phyloP scores from a whole-genome alignment of 2,888 invertebrate genomes.

The Noctua pronuba region DNA sequence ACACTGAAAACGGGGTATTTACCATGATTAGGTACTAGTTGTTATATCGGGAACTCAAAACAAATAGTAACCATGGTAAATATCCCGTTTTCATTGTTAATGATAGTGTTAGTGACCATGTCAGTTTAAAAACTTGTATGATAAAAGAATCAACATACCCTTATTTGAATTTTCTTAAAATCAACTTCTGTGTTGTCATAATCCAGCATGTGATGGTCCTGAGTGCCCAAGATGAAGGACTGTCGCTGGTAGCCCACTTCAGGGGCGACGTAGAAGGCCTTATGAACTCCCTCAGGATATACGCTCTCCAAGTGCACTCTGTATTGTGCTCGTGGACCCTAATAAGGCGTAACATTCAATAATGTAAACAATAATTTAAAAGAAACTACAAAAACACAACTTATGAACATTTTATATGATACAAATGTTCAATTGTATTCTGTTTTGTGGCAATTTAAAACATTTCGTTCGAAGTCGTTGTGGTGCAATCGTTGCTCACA shows the following conservation, averaged over 20 bases:
- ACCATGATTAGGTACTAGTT: too few relatives aligned
- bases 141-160: conserved; percentile 72
- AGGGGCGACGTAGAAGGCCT: conserved; percentile 91
- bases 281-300: conserved; percentile 78
- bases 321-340: conserved; percentile 92
- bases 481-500: neutral
- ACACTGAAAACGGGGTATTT: too few relatives aligned
- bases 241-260: conserved; percentile 91
- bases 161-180: conserved; percentile 85
- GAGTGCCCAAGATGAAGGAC: conserved; percentile 90
- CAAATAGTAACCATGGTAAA: neutral
- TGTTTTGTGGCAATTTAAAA: neutral
- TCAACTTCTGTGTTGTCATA: conserved; percentile 85
- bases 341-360: conserved; percentile 13
- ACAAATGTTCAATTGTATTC: neutral
- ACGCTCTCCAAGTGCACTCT: conserved; percentile 83
- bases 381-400: neutral
- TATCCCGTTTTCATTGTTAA: too few relatives aligned
- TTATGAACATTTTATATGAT: neutral
- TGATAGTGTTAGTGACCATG: too few relatives aligned
- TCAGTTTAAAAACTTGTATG: neutral
- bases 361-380: neutral
- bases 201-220: conserved; percentile 89
- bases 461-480: neutral
- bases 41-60: too few relatives aligned